Conservation (phyloP, 2,113 vertebrate species). For the Chloropsis hardwickii region DNA sequence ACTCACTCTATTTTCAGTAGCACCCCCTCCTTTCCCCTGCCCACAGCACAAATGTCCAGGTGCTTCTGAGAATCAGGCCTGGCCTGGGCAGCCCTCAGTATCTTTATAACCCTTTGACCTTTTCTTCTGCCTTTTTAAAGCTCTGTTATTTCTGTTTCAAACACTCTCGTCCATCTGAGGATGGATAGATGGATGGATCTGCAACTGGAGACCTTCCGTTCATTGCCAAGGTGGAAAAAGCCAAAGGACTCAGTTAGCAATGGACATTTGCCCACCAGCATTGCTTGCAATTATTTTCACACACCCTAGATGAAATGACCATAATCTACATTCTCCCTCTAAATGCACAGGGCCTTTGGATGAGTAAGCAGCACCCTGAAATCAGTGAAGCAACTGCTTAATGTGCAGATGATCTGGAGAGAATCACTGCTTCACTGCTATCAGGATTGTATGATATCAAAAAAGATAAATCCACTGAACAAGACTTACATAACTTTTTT, state of each 20-base stretch:
- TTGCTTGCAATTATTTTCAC: not conserved
- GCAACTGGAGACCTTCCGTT: not conserved
- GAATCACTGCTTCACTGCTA: not conserved
- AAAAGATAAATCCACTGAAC: not conserved
- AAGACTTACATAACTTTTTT: not conserved
- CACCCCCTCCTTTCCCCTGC: not conserved
- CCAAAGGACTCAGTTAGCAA: not conserved
- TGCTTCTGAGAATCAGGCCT: not conserved
- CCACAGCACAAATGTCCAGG: not conserved
- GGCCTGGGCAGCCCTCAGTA: not conserved
- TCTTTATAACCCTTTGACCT: not conserved
- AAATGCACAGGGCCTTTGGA: not conserved
- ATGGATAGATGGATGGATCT: not conserved
- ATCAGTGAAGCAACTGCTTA: not conserved
- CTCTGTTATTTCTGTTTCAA: not conserved
- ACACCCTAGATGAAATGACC: not conserved
- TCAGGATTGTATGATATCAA: not conserved
- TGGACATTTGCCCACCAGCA: not conserved
- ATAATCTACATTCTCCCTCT: not conserved
- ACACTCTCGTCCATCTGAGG: not conserved
- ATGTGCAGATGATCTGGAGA: not conserved
- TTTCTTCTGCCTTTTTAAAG: not conserved
- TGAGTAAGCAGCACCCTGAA: not conserved
- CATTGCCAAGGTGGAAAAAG: not conserved
- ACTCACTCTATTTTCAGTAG: not conserved